Percentiles rank a stretch among this genome's conserved stretches.
phyloP scores from a whole-genome alignment of 92 coral and sea anemone genomes.

The Umimayanthus kanabou region DNA sequence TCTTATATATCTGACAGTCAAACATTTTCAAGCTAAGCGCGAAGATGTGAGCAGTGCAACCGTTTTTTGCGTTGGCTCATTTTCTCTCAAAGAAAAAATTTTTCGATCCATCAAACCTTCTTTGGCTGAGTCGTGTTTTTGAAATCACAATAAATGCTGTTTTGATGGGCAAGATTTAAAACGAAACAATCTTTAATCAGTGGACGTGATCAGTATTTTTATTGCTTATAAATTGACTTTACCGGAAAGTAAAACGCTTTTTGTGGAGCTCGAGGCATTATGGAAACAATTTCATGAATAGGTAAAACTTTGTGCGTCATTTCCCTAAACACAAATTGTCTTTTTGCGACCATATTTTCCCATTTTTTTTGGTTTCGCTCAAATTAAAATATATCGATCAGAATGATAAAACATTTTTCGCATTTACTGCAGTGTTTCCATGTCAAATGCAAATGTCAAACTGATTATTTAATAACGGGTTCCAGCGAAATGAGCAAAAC shows the following conservation, averaged over 20 bases:
- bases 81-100: not conserved
- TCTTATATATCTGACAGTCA: not conserved
- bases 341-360: not conserved
- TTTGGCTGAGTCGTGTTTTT: not conserved
- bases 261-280: not conserved
- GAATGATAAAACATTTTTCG: too few species aligned
- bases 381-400: not conserved
- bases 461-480: not conserved
- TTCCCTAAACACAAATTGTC: not conserved
- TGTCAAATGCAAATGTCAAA: not conserved
- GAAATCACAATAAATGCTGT: not conserved
- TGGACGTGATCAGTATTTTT: not conserved
- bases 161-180: not conserved
- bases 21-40: not conserved
- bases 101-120: not conserved
- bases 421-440: not conserved
- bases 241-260: not conserved
- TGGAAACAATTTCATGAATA: not conserved
- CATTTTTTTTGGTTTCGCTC: not conserved
- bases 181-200: not conserved
- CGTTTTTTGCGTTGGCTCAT: not conserved
- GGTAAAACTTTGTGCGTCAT: not conserved
- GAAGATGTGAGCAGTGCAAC: not conserved
- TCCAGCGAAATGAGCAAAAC: not conserved
- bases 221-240: conserved; percentile 11